Evolutionary conservation across 2,797 vertebrate species (phyloP).

Genomic region (Spheniscus humboldti): DNA sequence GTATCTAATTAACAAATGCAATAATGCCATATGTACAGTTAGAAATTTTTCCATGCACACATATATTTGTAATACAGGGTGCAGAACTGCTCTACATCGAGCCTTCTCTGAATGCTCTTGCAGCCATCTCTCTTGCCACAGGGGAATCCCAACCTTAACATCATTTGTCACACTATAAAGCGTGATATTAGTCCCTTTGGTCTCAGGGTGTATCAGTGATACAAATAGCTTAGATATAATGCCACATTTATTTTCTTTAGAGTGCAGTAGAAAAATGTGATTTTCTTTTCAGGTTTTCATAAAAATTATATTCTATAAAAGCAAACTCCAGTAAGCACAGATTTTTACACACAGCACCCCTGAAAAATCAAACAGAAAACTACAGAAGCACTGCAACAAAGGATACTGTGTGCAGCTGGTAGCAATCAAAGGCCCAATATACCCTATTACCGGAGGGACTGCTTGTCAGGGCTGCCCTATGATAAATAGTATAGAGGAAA

Average conservation of each 20-base stretch:
- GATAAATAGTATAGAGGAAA: neutral
- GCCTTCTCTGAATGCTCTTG: neutral
- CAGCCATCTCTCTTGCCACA: neutral
- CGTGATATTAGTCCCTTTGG: neutral
- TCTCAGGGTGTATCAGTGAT: neutral
- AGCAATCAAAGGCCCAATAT: neutral
- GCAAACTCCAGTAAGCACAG: neutral
- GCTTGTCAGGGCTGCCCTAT: neutral
- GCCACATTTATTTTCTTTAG: neutral
- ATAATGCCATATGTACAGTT: neutral
- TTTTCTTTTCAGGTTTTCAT: neutral
- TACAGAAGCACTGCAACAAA: neutral
- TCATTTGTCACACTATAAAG: conserved; percentile 7
- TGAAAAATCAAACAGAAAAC: neutral
- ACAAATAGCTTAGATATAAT: neutral
- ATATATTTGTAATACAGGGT: neutral
- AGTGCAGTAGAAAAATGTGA: neutral
- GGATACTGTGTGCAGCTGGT: neutral
- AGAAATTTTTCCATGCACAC: neutral
- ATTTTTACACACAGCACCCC: neutral
- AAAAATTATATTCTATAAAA: neutral
- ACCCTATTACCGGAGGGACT: neutral
- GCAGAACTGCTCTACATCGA: neutral
- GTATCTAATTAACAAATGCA: neutral
- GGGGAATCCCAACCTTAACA: neutral